A percentile compares a stretch with the other conserved stretches of the same genome.
Conservation (phyloP, 2,113 vertebrate species). For the Perccottus glenii region DNA sequence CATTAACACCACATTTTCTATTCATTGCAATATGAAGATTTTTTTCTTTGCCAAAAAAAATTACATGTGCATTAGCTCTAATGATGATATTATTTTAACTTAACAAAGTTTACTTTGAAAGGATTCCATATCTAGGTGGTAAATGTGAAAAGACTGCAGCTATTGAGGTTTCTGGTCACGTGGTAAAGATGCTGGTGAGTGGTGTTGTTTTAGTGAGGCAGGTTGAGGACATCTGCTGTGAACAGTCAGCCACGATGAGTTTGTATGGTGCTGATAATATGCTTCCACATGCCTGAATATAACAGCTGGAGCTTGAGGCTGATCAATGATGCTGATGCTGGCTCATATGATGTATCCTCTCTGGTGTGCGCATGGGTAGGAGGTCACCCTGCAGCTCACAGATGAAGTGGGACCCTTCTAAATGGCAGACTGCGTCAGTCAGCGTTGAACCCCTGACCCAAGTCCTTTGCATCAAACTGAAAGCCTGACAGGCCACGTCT, state of each 20-base stretch:
- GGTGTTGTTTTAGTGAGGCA: slow-evolving; percentile 10
- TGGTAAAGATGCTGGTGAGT: slow-evolving; percentile 8
- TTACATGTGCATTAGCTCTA: too few relatives aligned
- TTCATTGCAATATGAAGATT: too few relatives aligned
- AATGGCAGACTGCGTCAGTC: slow-evolving; percentile 20
- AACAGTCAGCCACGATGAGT: slow-evolving; percentile 7
- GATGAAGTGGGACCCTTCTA: slow-evolving; percentile 18
- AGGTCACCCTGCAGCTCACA: slow-evolving; percentile 33
- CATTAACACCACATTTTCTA: too few relatives aligned
- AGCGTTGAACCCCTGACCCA: slow-evolving; percentile 38
- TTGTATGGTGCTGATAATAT: slow-evolving; percentile 20
- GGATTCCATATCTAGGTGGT: too few relatives aligned
- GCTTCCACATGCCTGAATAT: slow-evolving; percentile 18
- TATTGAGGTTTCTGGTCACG: slow-evolving; percentile 29
- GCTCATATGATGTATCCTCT: slow-evolving; percentile 13
- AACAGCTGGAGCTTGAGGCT: slow-evolving; percentile 30
- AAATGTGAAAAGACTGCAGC: background rate
- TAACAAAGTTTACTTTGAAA: too few relatives aligned
- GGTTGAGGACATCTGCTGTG: slow-evolving; percentile 24
- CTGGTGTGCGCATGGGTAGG: slow-evolving; percentile 14
- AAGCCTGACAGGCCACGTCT: slow-evolving; percentile 2
- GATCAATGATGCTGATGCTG: slow-evolving; percentile 38
- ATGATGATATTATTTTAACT: too few relatives aligned
- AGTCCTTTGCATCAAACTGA: slow-evolving; percentile 24
- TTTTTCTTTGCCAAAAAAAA: too few relatives aligned